Base-by-base conservation (phyloP, 2,888 invertebrate genomes). In the Ichneumoninae sp. region DNA sequence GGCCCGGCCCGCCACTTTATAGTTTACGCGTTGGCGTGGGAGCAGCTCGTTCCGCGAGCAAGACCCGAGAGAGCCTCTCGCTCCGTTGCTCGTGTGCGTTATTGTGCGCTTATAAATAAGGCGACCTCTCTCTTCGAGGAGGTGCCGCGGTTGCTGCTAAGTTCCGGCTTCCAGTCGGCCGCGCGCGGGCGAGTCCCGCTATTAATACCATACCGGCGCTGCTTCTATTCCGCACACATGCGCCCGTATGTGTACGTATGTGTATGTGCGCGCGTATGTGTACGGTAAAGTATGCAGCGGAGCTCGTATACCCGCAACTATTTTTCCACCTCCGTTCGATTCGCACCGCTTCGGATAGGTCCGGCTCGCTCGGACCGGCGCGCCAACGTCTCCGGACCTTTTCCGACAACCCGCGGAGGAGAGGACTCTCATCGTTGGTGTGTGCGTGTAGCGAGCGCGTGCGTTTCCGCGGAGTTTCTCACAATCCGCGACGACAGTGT, bases 131-230 rank as follows among this genome's bases (percentile, higher is more conserved):
- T 80, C 71, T 62, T 76, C 71, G 89, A 90, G 88, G 87, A 90
- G 90, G 89, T 89, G 85, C 71, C 36, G 71, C 71, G 7, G 78
- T 50, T 66, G 65, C 72, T 87, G 82, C 88, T 89, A 89, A 90
- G 92, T 92, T 92, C 92, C 92, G 92, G 91, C 92, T 92, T 92
- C 92, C 92, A 92, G 90, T 89, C 89, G 89, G 87, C 88, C 87
- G 71, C 80, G 72, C 71, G 76, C 76, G 76, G 62, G 80, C 84
- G 87, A 90, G 89, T 88, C 88, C 90, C 85, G 88, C 91, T 92
- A 92, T 92, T 92, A 92, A 92, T 92, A 92, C 90, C 90, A 72
- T 44, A 60, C 44, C 80, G 30, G 33, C 60, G 33, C 30, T n/a
- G 16, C 6, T 33, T 6, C 33, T 33, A n/a, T 36, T 19, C 60